These are phyloP conservation scores for Apostichopus parvimensis DNA, from an alignment of 35 echinoderm and acorn worm genomes.

Conservation along the genomic window DNA sequence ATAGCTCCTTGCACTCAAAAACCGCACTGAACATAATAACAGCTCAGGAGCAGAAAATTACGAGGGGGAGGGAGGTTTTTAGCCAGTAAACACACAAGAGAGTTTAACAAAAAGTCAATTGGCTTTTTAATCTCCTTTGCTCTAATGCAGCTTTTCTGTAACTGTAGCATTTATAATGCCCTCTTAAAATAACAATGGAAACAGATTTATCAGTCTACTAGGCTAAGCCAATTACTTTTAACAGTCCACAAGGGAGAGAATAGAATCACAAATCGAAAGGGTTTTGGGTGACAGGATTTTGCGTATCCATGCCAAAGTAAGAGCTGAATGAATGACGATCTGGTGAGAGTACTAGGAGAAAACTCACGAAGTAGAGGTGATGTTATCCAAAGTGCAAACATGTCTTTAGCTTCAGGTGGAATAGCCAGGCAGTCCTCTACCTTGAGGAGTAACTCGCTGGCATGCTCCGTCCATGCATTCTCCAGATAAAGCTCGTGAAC, in stretches of 20 bases:
- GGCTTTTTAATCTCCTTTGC: not conserved
- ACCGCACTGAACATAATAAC: not conserved
- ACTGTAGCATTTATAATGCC: not conserved
- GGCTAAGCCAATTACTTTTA: not conserved
- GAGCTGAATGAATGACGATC: too few species aligned
- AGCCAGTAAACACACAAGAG: too few species aligned
- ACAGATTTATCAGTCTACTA: slow-evolving; percentile 8
- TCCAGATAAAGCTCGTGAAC: slow-evolving; percentile 82
- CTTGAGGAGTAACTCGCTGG: slow-evolving; percentile 59
- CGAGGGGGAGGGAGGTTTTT: not conserved
- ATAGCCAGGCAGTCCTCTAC: slow-evolving; percentile 69
- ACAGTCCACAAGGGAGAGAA: not conserved
- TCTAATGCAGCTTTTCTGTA: not conserved
- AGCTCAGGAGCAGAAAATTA: not conserved
- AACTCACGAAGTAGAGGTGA: slow-evolving; percentile 90
- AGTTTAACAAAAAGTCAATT: not conserved
- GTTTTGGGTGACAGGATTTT: too few species aligned
- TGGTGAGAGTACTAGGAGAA: not conserved
- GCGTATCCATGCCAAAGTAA: too few species aligned
- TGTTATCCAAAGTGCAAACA: slow-evolving; percentile 83
- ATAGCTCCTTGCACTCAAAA: not conserved
- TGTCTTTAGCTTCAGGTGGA: slow-evolving; percentile 66
- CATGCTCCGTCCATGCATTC: slow-evolving; percentile 65
- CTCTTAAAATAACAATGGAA: not conserved
- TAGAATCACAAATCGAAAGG: not conserved